Conservation (phyloP, 2,797 vertebrate genomes). For the Denticeps clupeoides region DNA sequence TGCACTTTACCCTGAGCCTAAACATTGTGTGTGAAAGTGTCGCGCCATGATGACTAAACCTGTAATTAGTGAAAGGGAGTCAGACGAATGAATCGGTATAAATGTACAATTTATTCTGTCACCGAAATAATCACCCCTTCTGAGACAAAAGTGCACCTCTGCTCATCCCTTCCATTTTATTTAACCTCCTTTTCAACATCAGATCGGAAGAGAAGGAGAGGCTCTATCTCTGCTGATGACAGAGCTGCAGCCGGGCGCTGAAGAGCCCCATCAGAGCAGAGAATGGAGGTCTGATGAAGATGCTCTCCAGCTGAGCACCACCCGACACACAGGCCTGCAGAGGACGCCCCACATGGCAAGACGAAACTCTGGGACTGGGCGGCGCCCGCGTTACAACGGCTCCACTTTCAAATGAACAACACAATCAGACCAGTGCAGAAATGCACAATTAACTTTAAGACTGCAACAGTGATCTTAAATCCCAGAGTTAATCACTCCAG, state of each 20-base stretch:
- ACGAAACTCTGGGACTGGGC: constrained; percentile 13
- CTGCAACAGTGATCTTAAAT: constrained; percentile 9
- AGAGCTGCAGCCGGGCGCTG: background rate
- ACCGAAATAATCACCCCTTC: no score
- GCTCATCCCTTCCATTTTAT: constrained; percentile 14
- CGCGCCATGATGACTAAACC: no score
- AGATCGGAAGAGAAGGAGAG: no score
- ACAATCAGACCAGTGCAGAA: constrained; percentile 10
- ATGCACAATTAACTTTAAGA: constrained; percentile 43
- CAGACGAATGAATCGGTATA: no score
- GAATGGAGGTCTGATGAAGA: constrained; percentile 25
- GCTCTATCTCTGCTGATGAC: constrained; percentile 1
- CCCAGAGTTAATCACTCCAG: background rate
- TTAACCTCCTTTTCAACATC: constrained; percentile 15
- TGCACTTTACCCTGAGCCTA: no score
- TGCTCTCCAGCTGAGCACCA: constrained; percentile 13
- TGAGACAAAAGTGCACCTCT: no score
- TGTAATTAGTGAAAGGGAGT: no score
- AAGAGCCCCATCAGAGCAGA: constrained; percentile 7
- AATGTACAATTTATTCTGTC: no score
- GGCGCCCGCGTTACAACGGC: no score
- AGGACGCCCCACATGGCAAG: constrained; percentile 9
- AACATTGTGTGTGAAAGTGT: no score
- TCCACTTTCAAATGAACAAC: background rate
- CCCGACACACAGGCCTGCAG: constrained; percentile 8